Evolutionary conservation across 2,888 invertebrate genomes (phyloP).

Genomic region (Athalia circularis): DNA sequence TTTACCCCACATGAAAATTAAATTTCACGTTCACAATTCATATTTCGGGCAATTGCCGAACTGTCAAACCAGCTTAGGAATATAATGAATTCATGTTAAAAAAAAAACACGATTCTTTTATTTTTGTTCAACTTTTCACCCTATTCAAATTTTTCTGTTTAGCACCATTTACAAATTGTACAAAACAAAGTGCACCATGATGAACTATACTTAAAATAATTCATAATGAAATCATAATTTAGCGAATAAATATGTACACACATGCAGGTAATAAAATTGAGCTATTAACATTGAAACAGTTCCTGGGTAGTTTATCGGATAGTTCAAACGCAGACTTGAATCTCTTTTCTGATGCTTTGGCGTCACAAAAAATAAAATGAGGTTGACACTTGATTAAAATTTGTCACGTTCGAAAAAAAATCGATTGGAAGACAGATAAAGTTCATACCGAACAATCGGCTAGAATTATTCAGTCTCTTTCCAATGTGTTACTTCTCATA

Average conservation of each 20-base stretch:
- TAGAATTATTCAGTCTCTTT: conserved; percentile 31
- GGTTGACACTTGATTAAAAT: conserved; percentile 4
- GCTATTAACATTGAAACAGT: conserved; percentile 4
- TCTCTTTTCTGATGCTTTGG: conserved; percentile 41
- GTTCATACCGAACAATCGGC: conserved; percentile 27
- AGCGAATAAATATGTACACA: conserved; percentile 8
- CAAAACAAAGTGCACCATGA: conserved; percentile 16
- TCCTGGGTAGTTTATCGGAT: conserved; percentile 13
- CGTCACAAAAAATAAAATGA: conserved; percentile 8
- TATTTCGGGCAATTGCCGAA: too few species aligned
- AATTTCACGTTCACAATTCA: too few species aligned
- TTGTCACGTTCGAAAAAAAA: background rate
- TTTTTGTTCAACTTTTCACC: background rate
- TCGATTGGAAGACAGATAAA: conserved; percentile 32
- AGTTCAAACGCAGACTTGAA: conserved; percentile 33
- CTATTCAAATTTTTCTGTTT: background rate
- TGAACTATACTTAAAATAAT: conserved; percentile 12
- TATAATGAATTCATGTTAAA: too few species aligned
- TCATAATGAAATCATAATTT: background rate
- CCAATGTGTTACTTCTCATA: background rate
- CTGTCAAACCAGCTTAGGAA: too few species aligned
- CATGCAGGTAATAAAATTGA: conserved; percentile 23
- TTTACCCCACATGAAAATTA: background rate
- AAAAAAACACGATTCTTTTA: too few species aligned
- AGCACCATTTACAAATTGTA: conserved; percentile 36